These are phyloP conservation scores for Rhinopomastus cyanomelas DNA, from an alignment of 2,113 vertebrate genomes.

Conservation along the genomic window DNA sequence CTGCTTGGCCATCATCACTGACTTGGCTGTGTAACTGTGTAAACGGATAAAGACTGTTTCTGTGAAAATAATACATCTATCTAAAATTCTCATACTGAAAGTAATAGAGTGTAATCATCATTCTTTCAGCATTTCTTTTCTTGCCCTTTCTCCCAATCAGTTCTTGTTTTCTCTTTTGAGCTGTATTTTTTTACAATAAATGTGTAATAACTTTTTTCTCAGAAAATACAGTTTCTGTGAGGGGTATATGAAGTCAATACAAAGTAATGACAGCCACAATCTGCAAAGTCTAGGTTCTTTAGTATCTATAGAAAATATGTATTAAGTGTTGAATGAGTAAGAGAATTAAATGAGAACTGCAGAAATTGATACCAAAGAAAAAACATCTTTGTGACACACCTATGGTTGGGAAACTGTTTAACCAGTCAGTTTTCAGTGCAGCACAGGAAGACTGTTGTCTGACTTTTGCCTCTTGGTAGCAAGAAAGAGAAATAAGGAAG, in stretches of 20 bases:
- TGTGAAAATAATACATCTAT: not conserved
- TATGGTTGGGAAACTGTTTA: not conserved
- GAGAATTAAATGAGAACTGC: not conserved
- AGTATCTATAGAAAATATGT: not conserved
- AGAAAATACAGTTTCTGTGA: not conserved
- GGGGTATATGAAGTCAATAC: not conserved
- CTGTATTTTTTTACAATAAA: not conserved
- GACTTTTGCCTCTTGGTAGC: not conserved
- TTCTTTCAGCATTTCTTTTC: not conserved
- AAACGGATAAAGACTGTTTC: not conserved
- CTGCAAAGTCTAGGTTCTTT: not conserved
- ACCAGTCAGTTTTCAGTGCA: not conserved
- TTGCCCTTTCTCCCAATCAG: not conserved
- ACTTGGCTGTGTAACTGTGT: not conserved
- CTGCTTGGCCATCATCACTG: not conserved
- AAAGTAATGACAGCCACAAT: not conserved
- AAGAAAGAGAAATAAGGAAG: not conserved
- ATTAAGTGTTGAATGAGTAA: not conserved
- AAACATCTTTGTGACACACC: not conserved
- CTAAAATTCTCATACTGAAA: not conserved
- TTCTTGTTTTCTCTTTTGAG: not conserved
- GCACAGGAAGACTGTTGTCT: not conserved
- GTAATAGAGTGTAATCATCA: not conserved
- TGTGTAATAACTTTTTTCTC: not conserved
- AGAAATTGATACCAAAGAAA: not conserved